Evolutionary conservation across 2,888 invertebrate genomes (phyloP).

Genomic region (Drosophila paramelanica): DNA sequence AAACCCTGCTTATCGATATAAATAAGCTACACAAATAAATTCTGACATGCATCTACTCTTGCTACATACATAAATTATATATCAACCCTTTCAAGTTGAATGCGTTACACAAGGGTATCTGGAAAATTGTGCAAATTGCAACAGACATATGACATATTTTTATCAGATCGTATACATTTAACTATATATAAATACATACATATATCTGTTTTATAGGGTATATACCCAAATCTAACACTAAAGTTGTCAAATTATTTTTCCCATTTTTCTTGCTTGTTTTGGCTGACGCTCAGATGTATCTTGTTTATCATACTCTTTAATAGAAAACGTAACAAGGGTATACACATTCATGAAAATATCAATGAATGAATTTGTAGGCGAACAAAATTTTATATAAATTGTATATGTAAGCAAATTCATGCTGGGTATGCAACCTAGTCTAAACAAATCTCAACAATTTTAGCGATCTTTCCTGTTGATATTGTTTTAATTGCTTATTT

Average conservation of each 20-base stretch:
- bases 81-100: slow-evolving; percentile 11
- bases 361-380: not conserved
- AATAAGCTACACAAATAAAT: slow-evolving; percentile 10
- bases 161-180: not conserved
- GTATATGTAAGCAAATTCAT: too few relatives aligned
- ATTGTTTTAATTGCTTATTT: not conserved
- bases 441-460: not conserved
- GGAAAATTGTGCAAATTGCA: slow-evolving; percentile 15
- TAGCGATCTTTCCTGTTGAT: slow-evolving; percentile 8
- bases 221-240: not conserved
- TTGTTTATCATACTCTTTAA: slow-evolving; percentile 10
- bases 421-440: too few relatives aligned
- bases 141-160: slow-evolving; percentile 23
- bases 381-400: too few relatives aligned
- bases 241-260: slow-evolving; percentile 6
- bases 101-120: not conserved
- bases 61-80: not conserved
- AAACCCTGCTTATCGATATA: slow-evolving; percentile 21
- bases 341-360: not conserved
- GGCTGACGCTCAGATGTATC: slow-evolving; percentile 12
- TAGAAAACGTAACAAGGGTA: slow-evolving; percentile 5
- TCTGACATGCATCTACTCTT: slow-evolving; percentile 19
- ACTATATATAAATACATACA: not conserved
- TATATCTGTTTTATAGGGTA: slow-evolving; percentile 5
- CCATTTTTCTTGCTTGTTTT: slow-evolving; percentile 1